Conservation (phyloP, 2,797 vertebrate species). For the Choloepus didactylus region DNA sequence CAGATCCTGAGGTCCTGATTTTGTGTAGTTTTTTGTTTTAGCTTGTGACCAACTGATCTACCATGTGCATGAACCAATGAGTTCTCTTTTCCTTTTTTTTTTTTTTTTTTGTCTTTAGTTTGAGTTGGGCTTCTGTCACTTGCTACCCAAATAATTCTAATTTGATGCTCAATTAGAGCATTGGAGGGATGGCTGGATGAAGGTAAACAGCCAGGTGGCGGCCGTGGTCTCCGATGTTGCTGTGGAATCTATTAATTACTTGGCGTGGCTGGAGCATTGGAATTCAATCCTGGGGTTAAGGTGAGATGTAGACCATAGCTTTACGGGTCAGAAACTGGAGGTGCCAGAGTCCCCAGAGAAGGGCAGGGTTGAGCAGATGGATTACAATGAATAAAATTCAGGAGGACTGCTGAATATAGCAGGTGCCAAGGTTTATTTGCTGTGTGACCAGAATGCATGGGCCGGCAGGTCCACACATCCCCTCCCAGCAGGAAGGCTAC, state of each 20-base stretch:
- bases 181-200: not conserved
- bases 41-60: not conserved
- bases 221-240: not conserved
- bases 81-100: not conserved
- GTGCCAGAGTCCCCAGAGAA: not conserved
- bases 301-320: not conserved
- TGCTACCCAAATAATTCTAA: slow-evolving; percentile 8
- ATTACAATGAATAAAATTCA: not conserved
- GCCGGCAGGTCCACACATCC: not conserved
- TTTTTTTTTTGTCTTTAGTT: not conserved
- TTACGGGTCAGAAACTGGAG: not conserved
- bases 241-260: not conserved
- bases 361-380: not conserved
- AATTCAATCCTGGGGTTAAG: not conserved
- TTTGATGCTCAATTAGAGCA: not conserved
- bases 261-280: not conserved
- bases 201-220: not conserved
- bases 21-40: not conserved
- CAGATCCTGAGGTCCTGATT: not conserved
- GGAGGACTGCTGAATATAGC: not conserved
- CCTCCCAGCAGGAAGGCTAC: not conserved
- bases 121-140: not conserved
- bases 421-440: not conserved
- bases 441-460: not conserved
- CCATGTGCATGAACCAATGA: not conserved